Evolutionary conservation across 2,888 invertebrate species (phyloP), one percentile per base, ranked within the genome.

Genomic region (Balanococcus diminutus): DNA sequence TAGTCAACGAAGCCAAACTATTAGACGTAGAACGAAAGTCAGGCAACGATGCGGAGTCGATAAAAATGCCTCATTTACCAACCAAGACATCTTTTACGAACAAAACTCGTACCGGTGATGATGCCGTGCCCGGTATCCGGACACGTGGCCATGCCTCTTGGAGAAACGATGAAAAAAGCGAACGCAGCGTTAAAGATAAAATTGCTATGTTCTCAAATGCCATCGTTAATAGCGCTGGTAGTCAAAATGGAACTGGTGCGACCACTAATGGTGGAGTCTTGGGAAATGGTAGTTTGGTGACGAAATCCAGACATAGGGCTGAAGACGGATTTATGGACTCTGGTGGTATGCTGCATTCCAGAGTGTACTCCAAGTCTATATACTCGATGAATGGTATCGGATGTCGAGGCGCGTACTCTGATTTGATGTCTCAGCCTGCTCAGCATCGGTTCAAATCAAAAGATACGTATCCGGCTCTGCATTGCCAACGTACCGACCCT

Each of bases 141-240:
- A 31, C 32, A 0, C 32, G 56, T 4, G 28, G 28, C 4, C 56
- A 25, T 19, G 51, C 22, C 14, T 79, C 83, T 25, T 86, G 86
- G 86, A 72, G 84, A 86, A 94, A 94, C 90, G 95, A 95, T 90
- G 94, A 95, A 88, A 93, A 94, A 89, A 95, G 95, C 87, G 94
- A 94, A 90, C 93, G 93, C 88, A 95, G 95, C 89, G 95, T 96
- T 86, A 93, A 94, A 89, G 96, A 96, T 89, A 96, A 96, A 91
- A 96, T 96, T 88, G 96, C 96, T 86, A 95, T 96, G 94, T 96
- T 96, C 90, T 95, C 95, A 75, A 92, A 91, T 88, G 91, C 79
- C 31, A 79, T 79, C 16, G 75, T 79, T 16, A n/a, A n/a, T n/a
- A 72, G 11, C 14, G 16, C 72, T 14, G 31, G 72, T 6, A 67